These are phyloP conservation scores for Papilio xuthus DNA, from an alignment of 1,140 invertebrate genomes.

Conservation along the genomic window DNA sequence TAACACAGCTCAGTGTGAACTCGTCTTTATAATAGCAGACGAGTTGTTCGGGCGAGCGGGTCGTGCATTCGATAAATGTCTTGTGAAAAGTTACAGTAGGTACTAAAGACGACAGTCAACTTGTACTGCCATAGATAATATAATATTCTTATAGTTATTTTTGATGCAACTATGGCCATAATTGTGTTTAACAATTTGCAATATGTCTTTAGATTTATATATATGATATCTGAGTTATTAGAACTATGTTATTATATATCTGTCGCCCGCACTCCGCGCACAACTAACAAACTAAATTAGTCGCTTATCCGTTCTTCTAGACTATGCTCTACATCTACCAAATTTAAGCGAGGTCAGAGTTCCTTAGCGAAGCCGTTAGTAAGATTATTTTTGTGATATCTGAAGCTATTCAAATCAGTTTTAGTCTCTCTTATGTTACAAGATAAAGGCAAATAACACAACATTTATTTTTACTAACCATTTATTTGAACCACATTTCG, in stretches of 20 bases:
- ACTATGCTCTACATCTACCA: too few species aligned
- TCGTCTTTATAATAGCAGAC: neutral
- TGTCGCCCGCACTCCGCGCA: too few species aligned
- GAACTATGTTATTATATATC: too few species aligned
- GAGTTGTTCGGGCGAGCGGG: neutral
- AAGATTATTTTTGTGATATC: too few species aligned
- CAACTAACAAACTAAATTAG: too few species aligned
- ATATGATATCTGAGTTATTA: too few species aligned
- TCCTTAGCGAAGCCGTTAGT: too few species aligned
- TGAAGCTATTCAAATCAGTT: neutral
- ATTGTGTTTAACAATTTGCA: too few species aligned
- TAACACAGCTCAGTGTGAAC: neutral
- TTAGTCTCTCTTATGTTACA: neutral
- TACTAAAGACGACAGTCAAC: neutral
- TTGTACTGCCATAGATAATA: neutral
- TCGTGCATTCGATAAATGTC: neutral
- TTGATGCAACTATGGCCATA: neutral
- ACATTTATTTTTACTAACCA: conserved; percentile 65
- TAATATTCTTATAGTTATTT: neutral
- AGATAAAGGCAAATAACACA: conserved; percentile 34
- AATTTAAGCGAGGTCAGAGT: too few species aligned
- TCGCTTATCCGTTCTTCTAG: too few species aligned
- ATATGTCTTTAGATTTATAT: too few species aligned
- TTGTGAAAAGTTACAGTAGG: neutral
- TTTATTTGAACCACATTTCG: conserved; percentile 73